Percentiles rank a stretch among this genome's conserved stretches.
Conservation (phyloP, 2,888 invertebrate species). For the Nycteola revayana region DNA sequence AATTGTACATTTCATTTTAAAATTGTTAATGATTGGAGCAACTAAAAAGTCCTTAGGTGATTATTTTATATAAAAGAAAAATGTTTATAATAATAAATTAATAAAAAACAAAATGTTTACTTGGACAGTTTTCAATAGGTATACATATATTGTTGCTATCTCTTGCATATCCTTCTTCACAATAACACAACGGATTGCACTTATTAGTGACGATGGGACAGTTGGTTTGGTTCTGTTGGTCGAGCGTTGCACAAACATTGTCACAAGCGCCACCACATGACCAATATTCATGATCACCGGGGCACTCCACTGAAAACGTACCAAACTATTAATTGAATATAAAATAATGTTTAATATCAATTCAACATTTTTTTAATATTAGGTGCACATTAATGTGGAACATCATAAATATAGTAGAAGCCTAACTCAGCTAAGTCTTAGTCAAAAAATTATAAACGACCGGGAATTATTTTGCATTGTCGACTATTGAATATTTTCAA, state of each 20-base stretch:
- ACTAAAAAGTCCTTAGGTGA: too few species aligned
- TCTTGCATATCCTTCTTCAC: conserved; percentile 45
- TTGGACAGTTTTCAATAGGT: conserved; percentile 34
- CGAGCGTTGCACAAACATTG: conserved; percentile 44
- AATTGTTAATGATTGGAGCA: neutral
- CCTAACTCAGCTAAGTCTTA: neutral
- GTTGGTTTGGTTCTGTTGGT: conserved; percentile 23
- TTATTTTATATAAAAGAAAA: too few species aligned
- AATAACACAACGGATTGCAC: conserved; percentile 46
- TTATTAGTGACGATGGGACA: conserved; percentile 39
- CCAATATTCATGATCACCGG: conserved; percentile 43
- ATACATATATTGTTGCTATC: conserved; percentile 33
- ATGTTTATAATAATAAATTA: neutral
- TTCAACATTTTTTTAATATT: conserved; percentile 10
- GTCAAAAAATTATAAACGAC: too few species aligned
- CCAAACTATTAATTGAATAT: neutral
- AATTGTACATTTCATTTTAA: neutral
- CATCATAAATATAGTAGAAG: conserved; percentile 11
- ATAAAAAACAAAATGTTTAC: conserved; percentile 20
- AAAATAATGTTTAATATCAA: too few species aligned
- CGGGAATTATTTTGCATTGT: too few species aligned
- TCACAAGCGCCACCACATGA: conserved; percentile 49
- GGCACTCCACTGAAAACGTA: conserved; percentile 33
- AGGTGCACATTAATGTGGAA: conserved; percentile 5
- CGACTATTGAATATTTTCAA: neutral